Conservation (phyloP, 2,888 invertebrate genomes). For the Cremastobaeus sp. region DNA sequence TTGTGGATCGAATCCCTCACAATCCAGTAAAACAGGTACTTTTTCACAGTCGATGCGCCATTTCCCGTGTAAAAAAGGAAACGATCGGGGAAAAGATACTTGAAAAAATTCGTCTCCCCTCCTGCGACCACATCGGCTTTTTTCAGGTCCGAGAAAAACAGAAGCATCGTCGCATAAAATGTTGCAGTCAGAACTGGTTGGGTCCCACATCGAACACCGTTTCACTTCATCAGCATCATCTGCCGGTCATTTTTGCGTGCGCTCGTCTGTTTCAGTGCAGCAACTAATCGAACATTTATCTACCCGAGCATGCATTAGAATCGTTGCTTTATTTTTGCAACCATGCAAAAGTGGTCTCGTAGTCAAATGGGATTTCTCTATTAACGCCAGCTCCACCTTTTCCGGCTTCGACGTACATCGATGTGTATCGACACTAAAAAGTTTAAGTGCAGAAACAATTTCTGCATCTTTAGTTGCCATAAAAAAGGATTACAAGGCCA, state of each 20-base stretch:
- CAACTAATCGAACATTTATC: constrained; percentile 56
- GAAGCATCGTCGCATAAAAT: constrained; percentile 42
- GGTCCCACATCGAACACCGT: constrained; percentile 37
- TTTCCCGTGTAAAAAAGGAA: constrained; percentile 25
- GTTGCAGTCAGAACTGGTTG: constrained; percentile 52
- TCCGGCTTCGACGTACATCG: constrained; percentile 38
- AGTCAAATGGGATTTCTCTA: constrained; percentile 54
- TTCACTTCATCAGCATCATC: constrained; percentile 53
- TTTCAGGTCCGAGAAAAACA: constrained; percentile 41
- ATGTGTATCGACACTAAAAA: constrained; percentile 7
- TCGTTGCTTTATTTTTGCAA: constrained; percentile 33
- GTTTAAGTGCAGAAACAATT: constrained; percentile 29
- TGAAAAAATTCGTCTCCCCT: background rate
- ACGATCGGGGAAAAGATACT: background rate
- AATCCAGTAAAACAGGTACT: constrained; percentile 43
- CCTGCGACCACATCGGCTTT: constrained; percentile 7
- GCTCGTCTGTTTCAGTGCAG: constrained; percentile 31
- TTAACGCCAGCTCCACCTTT: constrained; percentile 49
- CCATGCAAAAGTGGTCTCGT: constrained; percentile 8
- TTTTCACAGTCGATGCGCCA: constrained; percentile 20
- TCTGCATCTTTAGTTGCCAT: background rate
- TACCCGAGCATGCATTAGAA: constrained; percentile 46
- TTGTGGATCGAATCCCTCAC: background rate
- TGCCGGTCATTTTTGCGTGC: constrained; percentile 32
- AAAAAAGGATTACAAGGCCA: too few relatives aligned